These are phyloP conservation scores for Gastracanthus pulcherrimus DNA, from an alignment of 2,888 invertebrate species.

Conservation along the genomic window DNA sequence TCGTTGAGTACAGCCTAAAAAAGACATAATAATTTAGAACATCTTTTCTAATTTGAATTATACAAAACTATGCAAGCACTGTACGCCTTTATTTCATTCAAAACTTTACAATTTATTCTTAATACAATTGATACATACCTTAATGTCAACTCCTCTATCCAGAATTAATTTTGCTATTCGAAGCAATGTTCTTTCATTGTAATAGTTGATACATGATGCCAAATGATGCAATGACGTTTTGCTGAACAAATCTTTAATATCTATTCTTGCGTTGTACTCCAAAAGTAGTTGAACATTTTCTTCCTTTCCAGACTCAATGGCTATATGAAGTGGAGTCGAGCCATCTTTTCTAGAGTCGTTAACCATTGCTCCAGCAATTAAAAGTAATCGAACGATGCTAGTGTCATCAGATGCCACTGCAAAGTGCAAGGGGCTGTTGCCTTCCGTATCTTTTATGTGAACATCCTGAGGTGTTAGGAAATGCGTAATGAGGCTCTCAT, in stretches of 20 bases:
- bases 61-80: too few species aligned
- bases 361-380: neutral
- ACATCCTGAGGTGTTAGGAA: constrained; percentile 11
- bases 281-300: constrained; percentile 37
- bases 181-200: neutral
- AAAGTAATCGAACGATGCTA: neutral
- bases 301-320: constrained; percentile 36
- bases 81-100: too few species aligned
- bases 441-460: neutral
- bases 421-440: constrained; percentile 22
- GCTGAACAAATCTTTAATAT: constrained; percentile 26
- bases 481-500: neutral
- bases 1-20: constrained; percentile 42
- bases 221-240: constrained; percentile 33
- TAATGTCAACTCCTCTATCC: constrained; percentile 4
- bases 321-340: constrained; percentile 29
- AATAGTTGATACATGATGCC: constrained; percentile 4
- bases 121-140: constrained; percentile 7
- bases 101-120: neutral
- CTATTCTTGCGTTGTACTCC: constrained; percentile 8
- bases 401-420: constrained; percentile 16
- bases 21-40: neutral
- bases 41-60: neutral
- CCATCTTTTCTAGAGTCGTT: constrained; percentile 1
- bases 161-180: constrained; percentile 34